Conservation (phyloP, 2,113 vertebrate species). For the Tragelaphus scriptus region DNA sequence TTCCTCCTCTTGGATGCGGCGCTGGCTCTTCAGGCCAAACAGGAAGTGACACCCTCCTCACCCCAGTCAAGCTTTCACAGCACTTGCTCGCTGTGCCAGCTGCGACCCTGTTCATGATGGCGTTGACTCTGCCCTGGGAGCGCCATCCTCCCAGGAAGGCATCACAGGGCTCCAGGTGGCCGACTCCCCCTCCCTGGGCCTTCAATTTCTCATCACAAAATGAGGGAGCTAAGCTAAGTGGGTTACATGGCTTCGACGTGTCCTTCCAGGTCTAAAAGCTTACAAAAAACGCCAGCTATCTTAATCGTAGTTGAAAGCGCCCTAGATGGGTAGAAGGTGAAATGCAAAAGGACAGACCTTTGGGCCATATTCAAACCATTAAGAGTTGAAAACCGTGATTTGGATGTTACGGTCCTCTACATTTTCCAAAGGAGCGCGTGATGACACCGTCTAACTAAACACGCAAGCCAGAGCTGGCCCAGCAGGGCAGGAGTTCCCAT, state of each 20-base stretch:
- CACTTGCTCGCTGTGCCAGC: not conserved
- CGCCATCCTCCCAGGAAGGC: not conserved
- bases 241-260: too few species aligned
- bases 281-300: not conserved
- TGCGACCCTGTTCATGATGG: fast-evolving
- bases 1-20: not conserved
- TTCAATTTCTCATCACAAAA: not conserved
- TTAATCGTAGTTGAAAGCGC: not conserved
- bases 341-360: not conserved
- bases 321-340: not conserved
- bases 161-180: not conserved
- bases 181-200: not conserved
- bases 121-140: fast-evolving
- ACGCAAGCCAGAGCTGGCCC: not conserved
- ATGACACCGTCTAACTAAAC: not conserved
- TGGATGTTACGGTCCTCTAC: not conserved
- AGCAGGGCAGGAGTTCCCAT: not conserved
- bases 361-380: not conserved
- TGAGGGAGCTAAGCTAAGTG: not conserved
- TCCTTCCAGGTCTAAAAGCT: not conserved
- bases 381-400: not conserved
- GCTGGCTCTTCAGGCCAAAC: not conserved
- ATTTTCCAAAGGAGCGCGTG: not conserved
- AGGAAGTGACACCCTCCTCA: not conserved
- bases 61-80: not conserved